Evolutionary conservation across 2,888 invertebrate genomes (phyloP).

Genomic region (Parthenolecanium corni): DNA sequence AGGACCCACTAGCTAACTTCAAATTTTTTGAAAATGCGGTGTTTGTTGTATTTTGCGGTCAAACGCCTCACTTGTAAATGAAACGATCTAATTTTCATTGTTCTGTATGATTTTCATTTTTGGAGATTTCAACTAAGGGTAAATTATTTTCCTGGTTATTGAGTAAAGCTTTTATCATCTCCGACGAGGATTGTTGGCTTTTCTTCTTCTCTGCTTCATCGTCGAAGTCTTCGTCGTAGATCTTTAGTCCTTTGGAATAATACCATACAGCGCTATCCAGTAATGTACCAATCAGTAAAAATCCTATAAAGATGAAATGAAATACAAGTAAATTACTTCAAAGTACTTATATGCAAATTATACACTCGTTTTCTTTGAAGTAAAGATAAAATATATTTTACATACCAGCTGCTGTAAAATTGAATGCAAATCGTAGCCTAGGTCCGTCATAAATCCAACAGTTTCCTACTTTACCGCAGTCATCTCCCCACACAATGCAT

Average conservation of each 20-base stretch:
- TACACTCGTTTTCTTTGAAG: background rate
- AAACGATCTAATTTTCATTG: too few species aligned
- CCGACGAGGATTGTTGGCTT: background rate
- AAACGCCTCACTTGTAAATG: too few species aligned
- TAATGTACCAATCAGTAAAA: constrained; percentile 36
- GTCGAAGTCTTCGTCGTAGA: constrained; percentile 35
- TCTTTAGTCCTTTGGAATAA: constrained; percentile 36
- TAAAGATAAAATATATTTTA: constrained; percentile 30
- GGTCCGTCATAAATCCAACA: constrained; percentile 41
- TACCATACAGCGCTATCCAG: constrained; percentile 37
- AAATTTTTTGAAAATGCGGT: too few species aligned
- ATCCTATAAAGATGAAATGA: constrained; percentile 33
- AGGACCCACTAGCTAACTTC: too few species aligned
- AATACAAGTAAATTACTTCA: background rate
- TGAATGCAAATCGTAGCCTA: constrained; percentile 37
- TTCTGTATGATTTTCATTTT: background rate
- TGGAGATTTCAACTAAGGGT: background rate
- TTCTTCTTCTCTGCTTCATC: background rate
- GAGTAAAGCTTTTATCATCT: background rate
- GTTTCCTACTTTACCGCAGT: constrained; percentile 38
- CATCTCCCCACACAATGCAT: constrained; percentile 41
- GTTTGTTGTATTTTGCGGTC: too few species aligned
- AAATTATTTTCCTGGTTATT: too few species aligned
- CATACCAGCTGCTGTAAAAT: constrained; percentile 36
- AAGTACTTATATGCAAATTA: background rate